Evolutionary conservation across 2,888 invertebrate species (phyloP).

Genomic region (Drosophila lacicola): DNA sequence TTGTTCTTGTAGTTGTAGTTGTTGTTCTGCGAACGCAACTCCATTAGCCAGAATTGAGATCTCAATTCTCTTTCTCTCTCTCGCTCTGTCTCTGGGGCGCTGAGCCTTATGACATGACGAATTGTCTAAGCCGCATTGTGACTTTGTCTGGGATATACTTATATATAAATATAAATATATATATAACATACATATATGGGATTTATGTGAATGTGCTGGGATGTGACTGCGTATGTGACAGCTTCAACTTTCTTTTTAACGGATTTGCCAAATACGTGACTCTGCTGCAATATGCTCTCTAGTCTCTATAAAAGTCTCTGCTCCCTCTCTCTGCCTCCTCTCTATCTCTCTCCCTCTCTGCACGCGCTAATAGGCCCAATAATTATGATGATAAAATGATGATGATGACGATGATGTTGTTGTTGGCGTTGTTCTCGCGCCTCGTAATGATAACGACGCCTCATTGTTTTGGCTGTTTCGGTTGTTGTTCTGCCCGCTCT

Average conservation of each 20-base stretch:
- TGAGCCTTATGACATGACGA: conserved; percentile 69
- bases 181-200: background rate
- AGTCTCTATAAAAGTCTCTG: conserved; percentile 1
- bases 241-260: conserved; percentile 36
- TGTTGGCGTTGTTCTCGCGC: conserved; percentile 30
- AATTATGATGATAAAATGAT: conserved; percentile 79
- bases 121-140: conserved; percentile 66
- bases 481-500: conserved; percentile 20
- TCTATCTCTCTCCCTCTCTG: background rate
- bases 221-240: conserved; percentile 10
- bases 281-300: conserved; percentile 1
- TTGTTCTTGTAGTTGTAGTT: conserved; percentile 20
- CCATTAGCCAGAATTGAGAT: conserved; percentile 71
- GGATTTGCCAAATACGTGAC: conserved; percentile 56
- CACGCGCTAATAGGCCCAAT: conserved; percentile 68
- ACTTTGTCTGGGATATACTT: conserved; percentile 28
- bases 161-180: background rate
- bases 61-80: conserved; percentile 20
- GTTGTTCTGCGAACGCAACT: conserved; percentile 27
- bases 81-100: background rate
- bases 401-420: conserved; percentile 42
- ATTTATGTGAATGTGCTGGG: conserved; percentile 5
- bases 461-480: conserved; percentile 17
- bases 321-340: background rate
- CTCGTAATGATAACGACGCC: conserved; percentile 65